Percentiles rank a stretch among this genome's conserved stretches.
Conservation (phyloP, 2,888 invertebrate genomes). For the Cryptosula pallasiana region DNA sequence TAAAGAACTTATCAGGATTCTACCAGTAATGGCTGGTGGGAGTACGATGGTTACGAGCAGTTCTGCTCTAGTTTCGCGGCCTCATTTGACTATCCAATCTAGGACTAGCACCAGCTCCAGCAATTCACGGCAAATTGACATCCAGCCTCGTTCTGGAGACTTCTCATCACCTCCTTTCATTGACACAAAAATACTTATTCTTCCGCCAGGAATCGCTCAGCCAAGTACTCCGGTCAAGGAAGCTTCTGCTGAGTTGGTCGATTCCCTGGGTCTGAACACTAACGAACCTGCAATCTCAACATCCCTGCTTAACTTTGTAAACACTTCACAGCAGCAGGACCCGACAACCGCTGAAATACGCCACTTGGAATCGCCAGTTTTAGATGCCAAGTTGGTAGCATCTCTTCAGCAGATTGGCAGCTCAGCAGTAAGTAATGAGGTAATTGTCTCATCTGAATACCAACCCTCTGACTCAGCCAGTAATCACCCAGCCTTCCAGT, state of each 20-base stretch:
- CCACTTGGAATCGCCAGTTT: too few species aligned
- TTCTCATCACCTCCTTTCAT: neutral
- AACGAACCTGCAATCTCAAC: neutral
- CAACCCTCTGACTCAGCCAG: too few species aligned
- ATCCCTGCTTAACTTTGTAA: neutral
- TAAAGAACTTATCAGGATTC: slow-evolving; percentile 12
- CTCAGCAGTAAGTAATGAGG: too few species aligned
- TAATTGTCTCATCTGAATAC: too few species aligned
- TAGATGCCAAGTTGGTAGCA: too few species aligned
- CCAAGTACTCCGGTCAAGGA: neutral
- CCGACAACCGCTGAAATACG: neutral
- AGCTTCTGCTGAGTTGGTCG: neutral
- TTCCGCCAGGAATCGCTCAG: slow-evolving; percentile 6
- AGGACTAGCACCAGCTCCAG: neutral
- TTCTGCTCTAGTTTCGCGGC: neutral
- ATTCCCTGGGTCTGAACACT: neutral
- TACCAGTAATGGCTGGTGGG: neutral
- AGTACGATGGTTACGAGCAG: neutral
- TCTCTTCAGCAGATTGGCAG: too few species aligned
- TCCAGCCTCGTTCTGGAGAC: neutral
- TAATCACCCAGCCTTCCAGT: too few species aligned
- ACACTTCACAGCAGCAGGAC: neutral
- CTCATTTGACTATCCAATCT: neutral
- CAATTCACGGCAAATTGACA: neutral
- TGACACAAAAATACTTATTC: slow-evolving; percentile 12